Conservation (phyloP, 2,113 vertebrate genomes). For the Hypomesus transpacificus region DNA sequence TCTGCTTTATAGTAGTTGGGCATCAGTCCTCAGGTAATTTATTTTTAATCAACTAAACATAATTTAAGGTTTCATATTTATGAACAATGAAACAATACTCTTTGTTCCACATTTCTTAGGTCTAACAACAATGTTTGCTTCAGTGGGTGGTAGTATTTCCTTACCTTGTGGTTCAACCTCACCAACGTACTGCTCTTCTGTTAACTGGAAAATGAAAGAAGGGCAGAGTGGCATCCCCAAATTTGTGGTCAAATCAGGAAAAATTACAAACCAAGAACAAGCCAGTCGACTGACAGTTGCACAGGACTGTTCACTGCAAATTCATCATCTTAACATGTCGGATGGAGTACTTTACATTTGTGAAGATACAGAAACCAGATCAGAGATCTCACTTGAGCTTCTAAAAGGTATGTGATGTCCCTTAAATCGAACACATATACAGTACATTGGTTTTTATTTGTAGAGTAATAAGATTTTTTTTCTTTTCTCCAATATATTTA, state of each 20-base stretch:
- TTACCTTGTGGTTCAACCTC: slow-evolving; percentile 42
- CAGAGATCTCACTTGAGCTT: slow-evolving; percentile 33
- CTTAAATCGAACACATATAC: neutral
- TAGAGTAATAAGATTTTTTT: neutral
- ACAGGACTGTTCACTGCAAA: slow-evolving; percentile 51
- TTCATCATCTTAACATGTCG: neutral
- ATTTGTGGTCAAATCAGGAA: slow-evolving; percentile 38
- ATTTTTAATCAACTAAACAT: neutral
- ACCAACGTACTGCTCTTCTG: slow-evolving; percentile 35
- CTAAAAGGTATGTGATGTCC: slow-evolving; percentile 38
- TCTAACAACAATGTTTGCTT: slow-evolving; percentile 23
- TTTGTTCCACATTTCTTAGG: slow-evolving; percentile 6
- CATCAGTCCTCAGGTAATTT: neutral
- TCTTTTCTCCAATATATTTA: slow-evolving; percentile 28
- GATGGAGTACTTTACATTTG: slow-evolving; percentile 48
- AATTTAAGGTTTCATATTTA: neutral
- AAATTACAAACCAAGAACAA: neutral
- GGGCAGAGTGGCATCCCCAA: rapidly evolving
- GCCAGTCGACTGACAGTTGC: slow-evolving; percentile 3
- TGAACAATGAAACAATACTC: neutral
- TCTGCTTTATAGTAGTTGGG: neutral
- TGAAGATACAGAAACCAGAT: slow-evolving; percentile 6
- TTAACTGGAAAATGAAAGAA: slow-evolving; percentile 36
- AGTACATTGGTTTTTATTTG: neutral
- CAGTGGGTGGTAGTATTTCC: slow-evolving; percentile 25